Percentiles rank a stretch among this genome's conserved stretches.
phyloP scores from a whole-genome alignment of 2,113 vertebrate species.

The Pseudonaja textilis region DNA sequence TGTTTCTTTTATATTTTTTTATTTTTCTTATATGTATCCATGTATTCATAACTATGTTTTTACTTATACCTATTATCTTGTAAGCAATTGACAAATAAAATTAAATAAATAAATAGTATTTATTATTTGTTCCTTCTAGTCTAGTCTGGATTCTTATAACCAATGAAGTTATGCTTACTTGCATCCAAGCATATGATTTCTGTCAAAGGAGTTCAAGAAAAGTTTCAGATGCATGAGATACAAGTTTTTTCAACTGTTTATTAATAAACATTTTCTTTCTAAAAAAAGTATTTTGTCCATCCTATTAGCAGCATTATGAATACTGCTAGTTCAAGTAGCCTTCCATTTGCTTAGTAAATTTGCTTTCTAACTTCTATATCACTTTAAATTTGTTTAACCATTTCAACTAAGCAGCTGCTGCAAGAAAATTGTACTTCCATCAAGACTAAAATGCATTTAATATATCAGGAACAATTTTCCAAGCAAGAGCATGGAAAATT shows the following conservation, averaged over 20 bases:
- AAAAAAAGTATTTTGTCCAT: background rate
- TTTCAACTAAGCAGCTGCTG: fast-evolving
- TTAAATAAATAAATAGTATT: background rate
- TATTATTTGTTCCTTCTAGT: background rate
- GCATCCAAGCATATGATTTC: background rate
- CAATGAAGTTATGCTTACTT: background rate
- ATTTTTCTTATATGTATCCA: too few species aligned
- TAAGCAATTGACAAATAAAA: too few species aligned
- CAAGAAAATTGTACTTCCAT: background rate
- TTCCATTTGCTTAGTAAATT: background rate
- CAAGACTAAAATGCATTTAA: slow-evolving; percentile 10
- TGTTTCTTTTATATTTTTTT: too few species aligned
- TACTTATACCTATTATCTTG: too few species aligned
- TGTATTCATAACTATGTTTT: too few species aligned
- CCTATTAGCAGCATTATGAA: background rate
- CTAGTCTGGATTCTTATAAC: background rate
- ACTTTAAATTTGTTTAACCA: background rate
- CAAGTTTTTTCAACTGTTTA: background rate
- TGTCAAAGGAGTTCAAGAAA: background rate
- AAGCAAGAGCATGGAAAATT: background rate
- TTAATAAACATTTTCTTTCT: background rate
- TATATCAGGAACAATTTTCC: slow-evolving; percentile 32
- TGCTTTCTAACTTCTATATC: slow-evolving; percentile 9
- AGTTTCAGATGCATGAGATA: background rate
- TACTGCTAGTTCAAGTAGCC: background rate